Conservation (phyloP, 2,113 vertebrate genomes). For the Tyrannus savana region DNA sequence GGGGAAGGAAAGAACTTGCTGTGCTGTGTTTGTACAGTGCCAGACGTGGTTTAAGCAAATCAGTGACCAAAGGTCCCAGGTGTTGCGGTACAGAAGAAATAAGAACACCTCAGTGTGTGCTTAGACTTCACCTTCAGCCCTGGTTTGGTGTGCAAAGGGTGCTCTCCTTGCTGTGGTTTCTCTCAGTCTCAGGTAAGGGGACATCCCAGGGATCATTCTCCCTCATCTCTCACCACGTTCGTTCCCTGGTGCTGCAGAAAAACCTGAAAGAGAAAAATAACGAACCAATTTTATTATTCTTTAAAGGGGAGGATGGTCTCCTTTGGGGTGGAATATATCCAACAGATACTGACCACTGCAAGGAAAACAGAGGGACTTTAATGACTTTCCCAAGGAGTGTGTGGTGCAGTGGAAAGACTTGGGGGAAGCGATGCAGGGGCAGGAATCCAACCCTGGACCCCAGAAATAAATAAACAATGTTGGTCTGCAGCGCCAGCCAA, state of each 20-base stretch:
- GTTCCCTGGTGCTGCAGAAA: background rate
- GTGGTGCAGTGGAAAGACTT: accelerated
- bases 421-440: accelerated
- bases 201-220: accelerated
- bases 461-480: background rate
- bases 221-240: accelerated
- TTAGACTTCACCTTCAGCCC: background rate
- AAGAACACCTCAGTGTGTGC: background rate
- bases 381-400: accelerated
- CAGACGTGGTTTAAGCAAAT: accelerated
- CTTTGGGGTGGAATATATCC: background rate
- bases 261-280: accelerated
- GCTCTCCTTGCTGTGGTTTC: accelerated
- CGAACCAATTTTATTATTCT: background rate
- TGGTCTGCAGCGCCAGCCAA: accelerated
- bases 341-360: background rate
- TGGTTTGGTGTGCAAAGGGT: accelerated
- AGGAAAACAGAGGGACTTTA: background rate
- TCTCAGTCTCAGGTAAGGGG: accelerated
- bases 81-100: accelerated
- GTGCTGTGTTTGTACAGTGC: background rate
- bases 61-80: accelerated
- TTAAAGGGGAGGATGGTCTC: background rate
- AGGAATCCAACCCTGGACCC: background rate
- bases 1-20: background rate